Percentiles rank a stretch among this genome's conserved stretches.
Evolutionary conservation across 92 coral and sea anemone genomes (phyloP).

Genomic region (Porites cylindrica): DNA sequence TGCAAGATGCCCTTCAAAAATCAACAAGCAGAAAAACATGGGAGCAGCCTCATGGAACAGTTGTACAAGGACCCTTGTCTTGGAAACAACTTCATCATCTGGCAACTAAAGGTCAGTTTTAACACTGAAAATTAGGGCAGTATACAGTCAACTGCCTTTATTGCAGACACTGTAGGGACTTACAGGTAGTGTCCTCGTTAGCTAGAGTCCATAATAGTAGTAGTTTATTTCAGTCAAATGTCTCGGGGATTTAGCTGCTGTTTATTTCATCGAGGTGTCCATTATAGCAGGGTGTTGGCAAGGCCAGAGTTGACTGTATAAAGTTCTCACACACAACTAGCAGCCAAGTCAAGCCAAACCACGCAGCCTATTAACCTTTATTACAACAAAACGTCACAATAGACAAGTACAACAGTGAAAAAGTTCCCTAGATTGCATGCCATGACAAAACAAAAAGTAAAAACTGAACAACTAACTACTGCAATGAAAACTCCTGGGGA

Average conservation of each 20-base stretch:
- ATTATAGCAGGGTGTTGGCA: too few relatives aligned
- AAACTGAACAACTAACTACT: too few relatives aligned
- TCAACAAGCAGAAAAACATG: conserved; percentile 98
- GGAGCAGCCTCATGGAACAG: conserved; percentile 97
- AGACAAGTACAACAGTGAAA: too few relatives aligned
- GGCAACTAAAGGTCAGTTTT: conserved; percentile 80
- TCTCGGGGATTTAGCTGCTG: too few relatives aligned
- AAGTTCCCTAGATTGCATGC: too few relatives aligned
- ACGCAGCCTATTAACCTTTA: conserved; percentile 15
- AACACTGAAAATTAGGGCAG: background rate
- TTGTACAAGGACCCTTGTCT: conserved; percentile 97
- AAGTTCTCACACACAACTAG: background rate
- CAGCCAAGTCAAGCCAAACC: conserved; percentile 7
- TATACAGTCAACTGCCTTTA: background rate
- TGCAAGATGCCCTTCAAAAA: conserved; percentile 96
- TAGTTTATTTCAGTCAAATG: too few relatives aligned
- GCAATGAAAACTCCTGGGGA: too few relatives aligned
- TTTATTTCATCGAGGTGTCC: too few relatives aligned
- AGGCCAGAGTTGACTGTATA: background rate
- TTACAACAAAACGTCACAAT: background rate
- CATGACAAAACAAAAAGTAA: too few relatives aligned
- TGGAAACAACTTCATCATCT: conserved; percentile 95
- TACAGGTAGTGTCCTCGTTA: too few relatives aligned
- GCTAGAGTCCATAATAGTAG: too few relatives aligned
- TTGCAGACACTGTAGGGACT: too few relatives aligned